Base-by-base conservation (phyloP, 1,140 invertebrate species). In the Zaprionus inermis region DNA sequence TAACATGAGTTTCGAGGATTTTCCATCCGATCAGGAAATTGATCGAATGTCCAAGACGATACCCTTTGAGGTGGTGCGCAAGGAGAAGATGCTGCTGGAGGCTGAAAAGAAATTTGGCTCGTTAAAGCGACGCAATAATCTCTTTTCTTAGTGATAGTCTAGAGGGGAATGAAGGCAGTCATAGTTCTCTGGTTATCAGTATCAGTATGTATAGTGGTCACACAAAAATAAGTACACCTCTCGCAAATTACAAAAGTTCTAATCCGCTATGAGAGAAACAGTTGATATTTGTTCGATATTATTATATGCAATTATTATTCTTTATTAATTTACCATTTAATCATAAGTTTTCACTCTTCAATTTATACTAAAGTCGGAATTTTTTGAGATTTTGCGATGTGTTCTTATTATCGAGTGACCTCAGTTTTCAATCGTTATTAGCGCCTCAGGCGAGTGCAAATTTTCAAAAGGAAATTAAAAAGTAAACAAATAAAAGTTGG, bases 1-100 rank as follows among this genome's bases (percentile, higher is more conserved):
- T 75, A 96, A 96, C 79, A 95, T 96, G 95, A 96, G 96, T 79
- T 96, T 96, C 76, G 96, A 96, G 90, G 96, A 96, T 91, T 95
- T 96, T 78, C 95, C 95, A 1, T 95, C 95, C 20, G 96, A 96
- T 72, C 95, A 96, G 61, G 81, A 84, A 69, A 91, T 91, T 52
- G 91, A 91, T 79, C 83, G 86, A 18, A 69, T 90, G 41, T 90
- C 82, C 3, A 89, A 90, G 57, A 91, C 93, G n/a, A 92, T 94
- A 28, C 94, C 94, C 2, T 95, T 95, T 73, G 95, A 96, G 78
- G 95, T 96, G 3, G 93, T 96, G 9, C 92, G 95, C 16, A 91
- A 92, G 70, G 91, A 92, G 46, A 92, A 92, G 78, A 93, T 88
- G 91, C 77, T 93, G 4, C 81, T 92, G 20, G 94, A 95, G 67